A percentile compares a stretch with the other conserved stretches of the same genome.
These are phyloP conservation scores for Diabrotica balteata DNA, from an alignment of 2,888 invertebrate species.

Conservation along the genomic window DNA sequence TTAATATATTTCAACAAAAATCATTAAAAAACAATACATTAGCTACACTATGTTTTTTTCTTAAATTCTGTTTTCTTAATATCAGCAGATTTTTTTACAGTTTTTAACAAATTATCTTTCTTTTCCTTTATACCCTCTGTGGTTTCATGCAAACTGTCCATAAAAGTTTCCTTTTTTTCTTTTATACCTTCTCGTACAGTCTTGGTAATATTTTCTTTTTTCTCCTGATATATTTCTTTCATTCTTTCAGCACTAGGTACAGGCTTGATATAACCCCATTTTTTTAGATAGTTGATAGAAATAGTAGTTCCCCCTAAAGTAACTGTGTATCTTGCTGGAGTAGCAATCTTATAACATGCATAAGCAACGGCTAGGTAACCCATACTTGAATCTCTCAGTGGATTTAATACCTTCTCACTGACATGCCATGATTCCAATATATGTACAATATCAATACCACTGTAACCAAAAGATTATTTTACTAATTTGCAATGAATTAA, in stretches of 20 bases:
- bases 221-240: slow-evolving; percentile 69
- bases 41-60: slow-evolving; percentile 4
- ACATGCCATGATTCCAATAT: slow-evolving; percentile 79
- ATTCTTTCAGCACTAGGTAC: slow-evolving; percentile 72
- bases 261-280: slow-evolving; percentile 84
- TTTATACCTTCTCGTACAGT: slow-evolving; percentile 61
- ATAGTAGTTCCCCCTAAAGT: slow-evolving; percentile 89
- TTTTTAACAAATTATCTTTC: slow-evolving; percentile 68
- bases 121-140: slow-evolving; percentile 58
- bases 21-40: background rate
- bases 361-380: slow-evolving; percentile 91
- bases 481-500: background rate
- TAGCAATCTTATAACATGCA: slow-evolving; percentile 91
- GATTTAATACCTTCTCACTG: slow-evolving; percentile 79
- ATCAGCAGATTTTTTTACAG: slow-evolving; percentile 65
- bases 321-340: slow-evolving; percentile 90
- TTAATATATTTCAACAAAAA: slow-evolving; percentile 2
- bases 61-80: slow-evolving; percentile 43
- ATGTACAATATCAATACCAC: slow-evolving; percentile 89
- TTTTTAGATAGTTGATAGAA: slow-evolving; percentile 81
- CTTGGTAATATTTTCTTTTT: slow-evolving; percentile 68
- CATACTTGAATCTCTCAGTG: slow-evolving; percentile 79
- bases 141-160: slow-evolving; percentile 46
- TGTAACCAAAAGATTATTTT: slow-evolving; percentile 56
- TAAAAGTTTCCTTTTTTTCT: slow-evolving; percentile 45